Conservation (phyloP, 2,113 vertebrate species). For the Rhea americana region DNA sequence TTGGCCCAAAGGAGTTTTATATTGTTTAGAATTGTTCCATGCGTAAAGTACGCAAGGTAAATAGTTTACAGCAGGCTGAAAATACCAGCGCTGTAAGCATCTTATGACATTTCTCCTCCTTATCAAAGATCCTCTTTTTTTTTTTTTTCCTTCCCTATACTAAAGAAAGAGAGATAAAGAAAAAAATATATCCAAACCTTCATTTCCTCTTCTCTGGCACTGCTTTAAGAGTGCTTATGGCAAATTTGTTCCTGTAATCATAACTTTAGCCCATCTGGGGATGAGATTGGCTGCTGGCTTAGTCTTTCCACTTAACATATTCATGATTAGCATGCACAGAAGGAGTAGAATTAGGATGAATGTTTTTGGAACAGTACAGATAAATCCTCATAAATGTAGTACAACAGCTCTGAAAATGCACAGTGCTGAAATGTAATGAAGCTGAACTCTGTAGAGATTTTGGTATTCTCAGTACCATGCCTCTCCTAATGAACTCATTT, state of each 20-base stretch:
- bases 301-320: constrained; percentile 82
- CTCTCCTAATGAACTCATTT: constrained; percentile 88
- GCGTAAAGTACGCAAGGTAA: neutral
- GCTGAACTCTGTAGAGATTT: constrained; percentile 83
- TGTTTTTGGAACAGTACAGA: constrained; percentile 84
- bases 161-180: neutral
- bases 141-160: neutral
- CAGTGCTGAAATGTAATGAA: constrained; percentile 82
- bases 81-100: neutral
- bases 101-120: neutral
- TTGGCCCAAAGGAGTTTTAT: neutral
- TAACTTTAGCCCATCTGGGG: constrained; percentile 82
- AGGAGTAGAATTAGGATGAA: constrained; percentile 84
- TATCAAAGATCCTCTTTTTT: neutral
- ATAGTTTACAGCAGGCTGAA: neutral
- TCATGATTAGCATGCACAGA: constrained; percentile 83
- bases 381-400: constrained; percentile 88
- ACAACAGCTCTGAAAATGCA: constrained; percentile 83
- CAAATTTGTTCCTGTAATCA: constrained; percentile 83
- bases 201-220: constrained; percentile 68
- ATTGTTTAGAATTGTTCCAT: constrained; percentile 1
- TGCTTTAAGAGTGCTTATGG: constrained; percentile 75
- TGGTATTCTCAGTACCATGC: constrained; percentile 82
- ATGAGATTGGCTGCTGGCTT: constrained; percentile 78
- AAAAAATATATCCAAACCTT: constrained; percentile 26